Base-by-base conservation (phyloP, 2,888 invertebrate genomes). In the Zele albiditarsus region DNA sequence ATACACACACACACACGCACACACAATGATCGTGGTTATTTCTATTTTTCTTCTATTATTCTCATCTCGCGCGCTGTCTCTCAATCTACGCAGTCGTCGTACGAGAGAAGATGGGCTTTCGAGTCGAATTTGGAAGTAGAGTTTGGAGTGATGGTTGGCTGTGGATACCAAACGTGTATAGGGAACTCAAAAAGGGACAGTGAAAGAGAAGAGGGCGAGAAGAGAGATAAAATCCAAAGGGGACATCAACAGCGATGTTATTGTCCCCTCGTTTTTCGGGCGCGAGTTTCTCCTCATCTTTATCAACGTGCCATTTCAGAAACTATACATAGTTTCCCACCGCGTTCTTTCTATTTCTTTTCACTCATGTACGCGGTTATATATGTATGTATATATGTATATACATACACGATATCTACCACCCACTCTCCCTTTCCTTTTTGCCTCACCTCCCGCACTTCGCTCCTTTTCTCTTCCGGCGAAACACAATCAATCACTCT, bases 401-500 rank as follows among this genome's bases (percentile, higher is more conserved):
- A 33, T 38, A 38, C 12, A 38, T 46, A 46, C 0, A 71, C 28
- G 70, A 71, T 71, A 71, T 60, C 60, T 25, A 42, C 71, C 46
- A 71, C 71, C 71, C 63, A 60, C 46, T 75, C 71, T 65, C 78
- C 73, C 72, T 53, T 23, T 77, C 63, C 77, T 73, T 78, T 77
- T 75, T 74, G 71, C 75, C 74, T 75, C 74, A 68, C 78, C 78
- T 75, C 53, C 76, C 76, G 77, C 80, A 78, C 80, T 78, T 83
- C 78, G 67, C 72, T 73, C 70, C 75, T 69, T 58, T 78, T 79
- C 83, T 88, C 86, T 88, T 88, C 88, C 88, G 88, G 86, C 85
- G 85, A 87, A 89, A 89, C 85, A 89, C 87, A 82, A 89, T 89
- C 89, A 89, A 89, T 89, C 89, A 89, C 89, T 87, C 85, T 87